Percentiles rank a stretch among this genome's conserved stretches.
phyloP scores from a whole-genome alignment of 2,113 vertebrate genomes.

The Limanda limanda region DNA sequence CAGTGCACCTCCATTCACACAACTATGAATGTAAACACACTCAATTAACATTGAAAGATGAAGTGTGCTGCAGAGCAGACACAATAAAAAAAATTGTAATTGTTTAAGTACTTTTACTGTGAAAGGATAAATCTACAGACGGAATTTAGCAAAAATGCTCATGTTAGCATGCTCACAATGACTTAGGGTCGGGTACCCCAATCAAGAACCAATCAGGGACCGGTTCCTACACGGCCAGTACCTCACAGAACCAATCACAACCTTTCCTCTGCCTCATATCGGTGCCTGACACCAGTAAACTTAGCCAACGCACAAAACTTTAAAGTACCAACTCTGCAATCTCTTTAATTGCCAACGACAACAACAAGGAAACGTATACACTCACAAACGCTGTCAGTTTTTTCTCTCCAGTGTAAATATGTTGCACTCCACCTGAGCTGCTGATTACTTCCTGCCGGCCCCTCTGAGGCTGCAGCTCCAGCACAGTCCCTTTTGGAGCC shows the following conservation, averaged over 20 bases:
- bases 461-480: background rate
- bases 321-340: no score
- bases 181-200: no score
- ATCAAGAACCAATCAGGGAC: no score
- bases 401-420: background rate
- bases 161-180: background rate
- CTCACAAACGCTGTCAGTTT: background rate
- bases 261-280: no score
- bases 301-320: no score
- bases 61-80: background rate
- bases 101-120: background rate
- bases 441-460: background rate
- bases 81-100: background rate
- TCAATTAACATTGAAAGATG: background rate
- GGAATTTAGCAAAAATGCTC: background rate
- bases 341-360: no score
- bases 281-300: no score
- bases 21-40: background rate
- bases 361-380: no score
- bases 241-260: no score
- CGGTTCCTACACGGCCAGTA: no score
- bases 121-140: background rate
- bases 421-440: background rate
- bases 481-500: background rate
- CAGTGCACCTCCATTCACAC: background rate